These are phyloP conservation scores for Trichoplusia ni DNA, from an alignment of 1,140 invertebrate genomes.

Conservation along the genomic window DNA sequence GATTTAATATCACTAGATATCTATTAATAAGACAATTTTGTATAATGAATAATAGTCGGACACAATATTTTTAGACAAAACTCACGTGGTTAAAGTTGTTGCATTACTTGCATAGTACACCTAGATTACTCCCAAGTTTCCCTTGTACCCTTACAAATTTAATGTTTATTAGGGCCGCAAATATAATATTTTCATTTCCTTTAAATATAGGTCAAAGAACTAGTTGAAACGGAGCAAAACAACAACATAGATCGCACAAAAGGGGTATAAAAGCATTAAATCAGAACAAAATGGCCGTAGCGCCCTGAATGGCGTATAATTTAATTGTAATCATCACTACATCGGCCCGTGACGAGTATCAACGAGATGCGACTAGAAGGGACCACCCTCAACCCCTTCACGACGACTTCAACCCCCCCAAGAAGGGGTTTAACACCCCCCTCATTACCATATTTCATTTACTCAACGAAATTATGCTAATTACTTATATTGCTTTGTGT, in stretches of 20 bases:
- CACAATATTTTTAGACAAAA: no score
- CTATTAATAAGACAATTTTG: no score
- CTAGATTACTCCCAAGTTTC: no score
- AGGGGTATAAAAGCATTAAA: constrained; percentile 46
- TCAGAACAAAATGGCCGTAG: constrained; percentile 67
- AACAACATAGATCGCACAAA: constrained; percentile 27
- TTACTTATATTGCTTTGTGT: constrained; percentile 82
- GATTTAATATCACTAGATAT: no score
- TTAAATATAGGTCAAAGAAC: constrained; percentile 23
- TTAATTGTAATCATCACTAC: constrained; percentile 79
- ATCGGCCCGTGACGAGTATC: constrained; percentile 76
- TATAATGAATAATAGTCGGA: no score
- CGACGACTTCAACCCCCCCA: constrained; percentile 44
- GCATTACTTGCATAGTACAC: no score
- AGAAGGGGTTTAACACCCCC: constrained; percentile 69
- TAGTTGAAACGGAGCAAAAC: constrained; percentile 4
- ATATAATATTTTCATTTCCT: not conserved
- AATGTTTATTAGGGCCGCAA: no score
- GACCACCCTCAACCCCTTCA: constrained; percentile 49
- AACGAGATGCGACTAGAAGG: constrained; percentile 76
- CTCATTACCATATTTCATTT: constrained; percentile 82
- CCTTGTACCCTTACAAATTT: no score
- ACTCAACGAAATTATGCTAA: constrained; percentile 82
- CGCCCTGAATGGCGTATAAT: constrained; percentile 66
- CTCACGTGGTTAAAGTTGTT: no score